Evolutionary conservation across 1,140 invertebrate genomes (phyloP), one percentile per base, ranked within the genome.

Genomic region (Ostrea edulis): DNA sequence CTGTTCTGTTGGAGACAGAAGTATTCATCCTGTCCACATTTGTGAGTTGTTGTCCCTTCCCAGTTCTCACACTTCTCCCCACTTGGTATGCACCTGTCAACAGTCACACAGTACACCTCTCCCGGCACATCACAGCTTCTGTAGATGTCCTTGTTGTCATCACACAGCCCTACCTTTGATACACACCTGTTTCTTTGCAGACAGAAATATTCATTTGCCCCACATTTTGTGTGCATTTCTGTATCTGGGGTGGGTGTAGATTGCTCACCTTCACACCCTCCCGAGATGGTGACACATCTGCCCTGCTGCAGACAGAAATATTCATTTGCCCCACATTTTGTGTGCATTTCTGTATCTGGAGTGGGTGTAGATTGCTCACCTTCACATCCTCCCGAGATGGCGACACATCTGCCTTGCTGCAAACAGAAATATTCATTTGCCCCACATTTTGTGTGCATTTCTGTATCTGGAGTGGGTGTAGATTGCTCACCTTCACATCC

Each of bases 161-260:
- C 68, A 77, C 68, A 77, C 8, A 9, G 12, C 68, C 68, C 25
- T 29, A 35, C 9, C 17, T 25, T 77, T 9, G 68, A 25, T 14
- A 77, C 68, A 77, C 68, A 77, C 12, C 25, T 35, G 29, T 77
- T 77, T 25, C 68, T 77, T 25, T 77, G 68, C 68, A 77, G 68
- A 11, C 68, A 77, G 68, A 77, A 71, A 71, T 71, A 71, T 12
- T 71, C 65, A 0, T 35, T 25, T 9, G 22, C 65, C 7, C 65
- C 65, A 29, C 65, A 71, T 71, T 25, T 71, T 4, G 12, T 58
- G 55, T 58, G 25, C 22, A 25, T 71, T 12, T 71, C 25, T 25
- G 65, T 22, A 5, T n/a, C 22, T 12, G 65, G 65, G 12, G 22
- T 71, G 20, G 65, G 22, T 9, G 65, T 9, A 1, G 55, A 17